Conservation (phyloP, 2,888 invertebrate genomes). For the Lepeophtheirus nordmannii region DNA sequence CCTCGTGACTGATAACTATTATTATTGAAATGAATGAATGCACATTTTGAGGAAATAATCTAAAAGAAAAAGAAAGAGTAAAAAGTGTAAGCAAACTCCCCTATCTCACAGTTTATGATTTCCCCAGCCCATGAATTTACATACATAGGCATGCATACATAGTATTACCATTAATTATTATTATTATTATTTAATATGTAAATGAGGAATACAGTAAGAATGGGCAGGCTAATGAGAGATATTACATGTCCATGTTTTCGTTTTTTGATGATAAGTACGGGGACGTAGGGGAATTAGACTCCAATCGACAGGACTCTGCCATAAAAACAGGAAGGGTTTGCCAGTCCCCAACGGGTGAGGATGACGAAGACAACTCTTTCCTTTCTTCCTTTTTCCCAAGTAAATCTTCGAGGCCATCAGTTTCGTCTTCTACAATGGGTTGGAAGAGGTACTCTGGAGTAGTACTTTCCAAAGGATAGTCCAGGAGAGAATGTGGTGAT, state of each 20-base stretch:
- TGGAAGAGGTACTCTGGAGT: slow-evolving; percentile 24
- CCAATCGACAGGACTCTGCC: slow-evolving; percentile 17
- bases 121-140: too few species aligned
- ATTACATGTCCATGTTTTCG: not conserved
- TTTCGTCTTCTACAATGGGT: slow-evolving; percentile 26
- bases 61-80: too few species aligned
- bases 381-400: not conserved
- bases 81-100: too few species aligned
- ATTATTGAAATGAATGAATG: too few species aligned
- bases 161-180: too few species aligned
- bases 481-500: not conserved
- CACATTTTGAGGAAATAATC: too few species aligned
- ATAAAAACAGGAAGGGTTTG: slow-evolving; percentile 5
- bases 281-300: not conserved
- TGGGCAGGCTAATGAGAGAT: too few species aligned
- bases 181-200: too few species aligned
- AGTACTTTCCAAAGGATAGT: not conserved
- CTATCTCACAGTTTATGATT: too few species aligned
- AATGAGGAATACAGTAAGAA: too few species aligned
- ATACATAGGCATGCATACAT: too few species aligned
- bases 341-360: slow-evolving; percentile 9
- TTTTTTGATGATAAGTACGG: not conserved
- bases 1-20: too few species aligned
- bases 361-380: not conserved
- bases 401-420: slow-evolving; percentile 5